Percentiles rank a stretch among this genome's conserved stretches.
These are phyloP conservation scores for Popillia japonica DNA, from an alignment of 1,140 invertebrate genomes.

Conservation along the genomic window DNA sequence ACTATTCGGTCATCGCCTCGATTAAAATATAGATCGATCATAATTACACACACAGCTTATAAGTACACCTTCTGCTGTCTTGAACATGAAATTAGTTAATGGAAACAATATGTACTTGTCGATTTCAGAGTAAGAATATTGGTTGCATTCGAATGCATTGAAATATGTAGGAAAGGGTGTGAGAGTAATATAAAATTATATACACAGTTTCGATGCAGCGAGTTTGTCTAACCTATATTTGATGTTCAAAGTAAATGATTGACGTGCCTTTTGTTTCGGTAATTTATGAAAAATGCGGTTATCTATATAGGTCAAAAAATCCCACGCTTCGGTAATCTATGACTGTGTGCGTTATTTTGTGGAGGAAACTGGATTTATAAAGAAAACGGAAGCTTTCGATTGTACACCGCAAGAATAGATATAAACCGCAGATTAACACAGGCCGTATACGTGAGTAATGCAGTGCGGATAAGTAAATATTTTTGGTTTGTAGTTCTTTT, in stretches of 20 bases:
- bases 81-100: no score
- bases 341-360: slow-evolving; percentile 41
- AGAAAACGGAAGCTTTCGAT: slow-evolving; percentile 49
- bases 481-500: slow-evolving; percentile 23
- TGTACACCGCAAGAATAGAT: slow-evolving; percentile 50
- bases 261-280: slow-evolving; percentile 27
- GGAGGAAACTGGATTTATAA: slow-evolving; percentile 40
- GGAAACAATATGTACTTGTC: no score
- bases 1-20: no score
- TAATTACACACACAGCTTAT: no score
- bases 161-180: no score
- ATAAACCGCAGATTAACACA: slow-evolving; percentile 29
- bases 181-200: no score
- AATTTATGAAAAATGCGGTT: slow-evolving; percentile 34
- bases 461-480: slow-evolving; percentile 4
- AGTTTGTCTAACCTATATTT: not conserved
- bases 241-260: slow-evolving; percentile 18
- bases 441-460: slow-evolving; percentile 9
- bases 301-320: slow-evolving; percentile 31
- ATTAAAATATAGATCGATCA: no score
- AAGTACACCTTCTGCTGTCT: no score
- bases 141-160: no score
- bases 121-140: no score
- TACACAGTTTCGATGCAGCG: no score
- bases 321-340: slow-evolving; percentile 30